These are phyloP conservation scores for Leptosomus discolor DNA, from an alignment of 2,113 vertebrate genomes.

Conservation along the genomic window DNA sequence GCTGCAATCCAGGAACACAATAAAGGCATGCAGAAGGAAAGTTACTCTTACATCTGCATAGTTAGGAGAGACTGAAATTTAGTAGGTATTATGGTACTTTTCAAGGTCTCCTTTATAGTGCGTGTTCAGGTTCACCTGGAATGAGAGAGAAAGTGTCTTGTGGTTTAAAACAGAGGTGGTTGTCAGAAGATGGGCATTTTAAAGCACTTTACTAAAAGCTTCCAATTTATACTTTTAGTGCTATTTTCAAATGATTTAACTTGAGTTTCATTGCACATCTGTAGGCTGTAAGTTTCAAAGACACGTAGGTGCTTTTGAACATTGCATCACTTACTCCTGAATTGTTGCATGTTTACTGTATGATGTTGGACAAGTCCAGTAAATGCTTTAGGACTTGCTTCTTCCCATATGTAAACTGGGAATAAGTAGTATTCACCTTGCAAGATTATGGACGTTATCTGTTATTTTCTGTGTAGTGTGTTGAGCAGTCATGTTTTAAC, in stretches of 20 bases:
- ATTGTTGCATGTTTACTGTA: background rate
- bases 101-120: background rate
- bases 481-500: background rate
- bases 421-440: background rate
- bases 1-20: background rate
- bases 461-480: background rate
- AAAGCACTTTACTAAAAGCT: background rate
- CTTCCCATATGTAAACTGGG: background rate
- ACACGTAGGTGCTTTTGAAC: background rate
- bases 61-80: background rate
- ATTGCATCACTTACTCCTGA: background rate
- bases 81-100: background rate
- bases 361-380: background rate
- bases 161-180: background rate
- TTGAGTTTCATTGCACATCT: background rate
- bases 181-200: background rate
- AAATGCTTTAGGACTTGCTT: background rate
- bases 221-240: background rate
- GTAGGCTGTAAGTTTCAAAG: background rate
- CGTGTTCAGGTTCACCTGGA: background rate
- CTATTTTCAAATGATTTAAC: background rate
- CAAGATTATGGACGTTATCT: background rate
- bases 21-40: background rate
- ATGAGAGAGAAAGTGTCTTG: background rate
- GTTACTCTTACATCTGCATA: background rate